Evolutionary conservation across 2,113 vertebrate species (phyloP), one percentile per base, ranked within the genome.

Genomic region (Callipepla squamata): DNA sequence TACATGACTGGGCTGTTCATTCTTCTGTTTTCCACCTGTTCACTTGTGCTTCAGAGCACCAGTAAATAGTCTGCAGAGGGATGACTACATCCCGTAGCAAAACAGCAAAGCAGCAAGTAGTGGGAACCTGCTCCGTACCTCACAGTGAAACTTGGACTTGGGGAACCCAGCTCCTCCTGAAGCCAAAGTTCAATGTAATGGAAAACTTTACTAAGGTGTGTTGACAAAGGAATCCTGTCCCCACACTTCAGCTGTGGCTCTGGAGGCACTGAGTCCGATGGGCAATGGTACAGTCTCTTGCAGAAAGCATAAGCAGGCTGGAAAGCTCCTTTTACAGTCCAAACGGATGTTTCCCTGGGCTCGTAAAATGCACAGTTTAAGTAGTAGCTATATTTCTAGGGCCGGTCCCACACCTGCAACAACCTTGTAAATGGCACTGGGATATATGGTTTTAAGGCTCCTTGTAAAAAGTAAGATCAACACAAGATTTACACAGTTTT

Each of bases 401-500:
- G 93, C 96, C 75, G 73, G 75, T 96, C 95, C 95, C 95, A 96
- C 97, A 97, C 97, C 97, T 97, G 96, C 95, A 97, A 95, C 95
- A 97, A 91, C 96, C 96, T 97, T 96, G 96, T 97, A 97, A 97
- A 97, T 57, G 76, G 92, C 6, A 2, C 70, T 88, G 70, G 93
- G 87, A 94, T 96, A 96, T 90, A 88, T 47, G 69, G 91, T 84
- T 94, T 94, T 97, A 96, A 97, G 95, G 45, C 73, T 83, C 74
- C 96, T 97, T 96, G 96, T 97, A 97, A 97, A 97, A 96, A 68
- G 68, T 59, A 95, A 96, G 96, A 97, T 97, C 95, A 97, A 96
- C 96, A 96, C 82, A 91, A 96, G 97, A 96, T 97, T 97, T 97
- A 96, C 96, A 97, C 96, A 50, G 87, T 96, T 97, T 97, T 97